Percentiles rank a stretch among this genome's conserved stretches.
These are phyloP conservation scores for Nomada ferruginata DNA, from an alignment of 2,888 invertebrate species.

Conservation along the genomic window DNA sequence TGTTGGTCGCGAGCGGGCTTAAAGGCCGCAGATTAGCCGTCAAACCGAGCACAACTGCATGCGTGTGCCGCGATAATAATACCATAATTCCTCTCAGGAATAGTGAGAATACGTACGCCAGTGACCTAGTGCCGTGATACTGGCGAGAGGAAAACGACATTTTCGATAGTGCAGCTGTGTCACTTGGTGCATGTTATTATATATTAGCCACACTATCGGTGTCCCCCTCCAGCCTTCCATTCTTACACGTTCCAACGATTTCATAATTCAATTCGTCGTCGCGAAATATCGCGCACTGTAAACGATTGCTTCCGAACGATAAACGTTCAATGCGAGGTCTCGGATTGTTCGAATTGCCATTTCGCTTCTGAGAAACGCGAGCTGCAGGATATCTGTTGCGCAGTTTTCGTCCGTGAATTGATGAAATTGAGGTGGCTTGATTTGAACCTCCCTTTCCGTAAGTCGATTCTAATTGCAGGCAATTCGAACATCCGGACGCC, in stretches of 20 bases:
- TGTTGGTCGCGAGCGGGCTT: conserved; percentile 40
- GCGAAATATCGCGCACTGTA: conserved; percentile 4
- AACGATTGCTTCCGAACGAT: not conserved
- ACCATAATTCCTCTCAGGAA: conserved; percentile 49
- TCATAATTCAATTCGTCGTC: not conserved
- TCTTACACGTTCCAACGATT: not conserved
- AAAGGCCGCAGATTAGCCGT: conserved; percentile 53
- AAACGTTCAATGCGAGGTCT: not conserved
- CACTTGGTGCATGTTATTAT: conserved; percentile 25
- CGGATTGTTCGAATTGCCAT: not conserved
- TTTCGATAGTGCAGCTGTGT: conserved; percentile 37
- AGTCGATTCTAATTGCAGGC: no score
- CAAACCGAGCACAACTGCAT: conserved; percentile 22
- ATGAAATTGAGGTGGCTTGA: no score
- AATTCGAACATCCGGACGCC: no score
- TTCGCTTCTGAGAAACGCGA: no score
- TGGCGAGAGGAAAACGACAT: conserved; percentile 32
- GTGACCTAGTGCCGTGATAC: conserved; percentile 45
- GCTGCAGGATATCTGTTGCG: no score
- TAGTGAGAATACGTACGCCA: conserved; percentile 44
- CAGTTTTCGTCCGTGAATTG: no score
- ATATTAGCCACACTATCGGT: conserved; percentile 1
- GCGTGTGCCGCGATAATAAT: conserved; percentile 43
- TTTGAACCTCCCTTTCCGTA: no score
- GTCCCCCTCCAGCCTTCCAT: not conserved